Conservation (phyloP, 2,797 vertebrate genomes). For the Spondyliosoma cantharus region DNA sequence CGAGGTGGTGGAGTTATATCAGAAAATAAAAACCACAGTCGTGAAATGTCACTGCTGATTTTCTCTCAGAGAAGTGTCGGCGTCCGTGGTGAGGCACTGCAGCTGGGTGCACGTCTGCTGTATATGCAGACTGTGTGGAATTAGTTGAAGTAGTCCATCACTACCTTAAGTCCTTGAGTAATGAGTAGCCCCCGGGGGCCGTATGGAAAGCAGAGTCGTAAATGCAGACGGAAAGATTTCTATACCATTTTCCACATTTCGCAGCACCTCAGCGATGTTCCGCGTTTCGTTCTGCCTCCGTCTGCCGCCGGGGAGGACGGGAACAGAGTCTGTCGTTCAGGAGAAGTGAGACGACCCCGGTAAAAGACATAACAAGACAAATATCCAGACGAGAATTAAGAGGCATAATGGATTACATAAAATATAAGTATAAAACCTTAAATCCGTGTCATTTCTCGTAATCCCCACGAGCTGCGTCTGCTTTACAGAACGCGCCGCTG, state of each 20-base stretch:
- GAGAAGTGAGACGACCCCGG: conserved; percentile 19
- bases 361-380: conserved; percentile 47
- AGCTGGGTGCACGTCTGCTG: conserved; percentile 25
- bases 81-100: not conserved
- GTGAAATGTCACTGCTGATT: conserved; percentile 45
- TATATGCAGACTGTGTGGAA: conserved; percentile 43
- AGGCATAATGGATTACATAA: conserved; percentile 66
- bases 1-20: conserved; percentile 35
- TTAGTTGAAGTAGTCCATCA: conserved; percentile 68
- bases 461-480: conserved; percentile 50
- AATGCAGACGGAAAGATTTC: conserved; percentile 60
- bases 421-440: conserved; percentile 62
- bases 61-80: conserved; percentile 9
- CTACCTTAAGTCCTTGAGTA: conserved; percentile 63
- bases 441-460: conserved; percentile 61
- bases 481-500: conserved; percentile 28
- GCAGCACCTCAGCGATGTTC: conserved; percentile 61
- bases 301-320: conserved; percentile 14
- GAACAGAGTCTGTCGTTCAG: conserved; percentile 28
- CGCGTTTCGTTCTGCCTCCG: conserved; percentile 40
- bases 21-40: conserved; percentile 37
- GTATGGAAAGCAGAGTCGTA: conserved; percentile 63
- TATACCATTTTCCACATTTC: conserved; percentile 49
- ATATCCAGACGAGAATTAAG: conserved; percentile 40
- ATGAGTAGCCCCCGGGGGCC: conserved; percentile 54